Base-by-base conservation (phyloP, 1,140 invertebrate species). In the Neomicropteryx cornuta region DNA sequence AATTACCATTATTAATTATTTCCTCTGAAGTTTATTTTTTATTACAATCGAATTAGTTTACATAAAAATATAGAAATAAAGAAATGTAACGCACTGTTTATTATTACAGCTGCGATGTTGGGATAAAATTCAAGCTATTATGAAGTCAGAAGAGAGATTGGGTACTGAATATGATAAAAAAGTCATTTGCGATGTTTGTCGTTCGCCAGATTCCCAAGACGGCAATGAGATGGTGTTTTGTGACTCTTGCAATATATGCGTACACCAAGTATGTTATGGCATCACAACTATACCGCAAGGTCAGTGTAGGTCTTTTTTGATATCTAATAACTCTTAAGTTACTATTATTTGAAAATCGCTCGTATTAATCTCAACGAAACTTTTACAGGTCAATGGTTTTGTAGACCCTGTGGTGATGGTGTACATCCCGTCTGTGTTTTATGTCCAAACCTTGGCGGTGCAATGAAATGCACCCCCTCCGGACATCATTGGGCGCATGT, bases 151-250 rank as follows among this genome's bases (percentile, higher is more conserved):
- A 60, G 87, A 91, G 58, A 85, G 87, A 36, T 72, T 92, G 18
- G 89, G 88, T 24, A 89, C 93, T 46, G 90, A 94, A 56, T 94
- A 84, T 61, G 91, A 96, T 64, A 91, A 95, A 60, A 91, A 93
- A 70, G 87, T 93, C 42, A 88, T 94, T 43, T 96, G 92, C 66
- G 90, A 94, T 66, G 89, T 96, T 36, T 96, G 92, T 63, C 74
- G 87, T 66, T 92, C 86, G 76, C 89, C 90, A 45, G 90, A 95
- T 58, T 91, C 86, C 30, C 88, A 95, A 60, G 90, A 94, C 52
- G 84, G 82, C 30, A 96, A 97, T 63, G 91, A 97, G 70, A 96
- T 97, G 88, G 89, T 97, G 30, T 97, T 96, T 66, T 97, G 93
- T 70, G 93, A 96, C 70, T 80, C 78, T 54, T 97, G 93, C 68